Percentiles rank a stretch among this genome's conserved stretches.
These are phyloP conservation scores for Daktulosphaira vitifoliae DNA, from an alignment of 1,140 invertebrate genomes.

Conservation along the genomic window DNA sequence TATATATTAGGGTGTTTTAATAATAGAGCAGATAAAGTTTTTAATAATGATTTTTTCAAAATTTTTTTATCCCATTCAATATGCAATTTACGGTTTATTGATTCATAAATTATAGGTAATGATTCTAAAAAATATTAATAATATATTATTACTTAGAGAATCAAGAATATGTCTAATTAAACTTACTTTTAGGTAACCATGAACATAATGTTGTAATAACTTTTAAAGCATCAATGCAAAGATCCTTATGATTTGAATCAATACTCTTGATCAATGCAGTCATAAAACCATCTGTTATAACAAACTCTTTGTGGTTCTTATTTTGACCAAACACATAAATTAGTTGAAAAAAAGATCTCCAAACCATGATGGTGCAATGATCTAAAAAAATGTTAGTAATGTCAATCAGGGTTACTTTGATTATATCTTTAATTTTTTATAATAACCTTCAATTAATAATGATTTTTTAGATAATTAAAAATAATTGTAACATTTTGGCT, in stretches of 20 bases:
- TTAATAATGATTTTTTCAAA: slow-evolving; percentile 13
- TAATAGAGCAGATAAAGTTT: not conserved
- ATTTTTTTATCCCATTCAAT: not conserved
- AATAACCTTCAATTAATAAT: no score
- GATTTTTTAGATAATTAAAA: no score
- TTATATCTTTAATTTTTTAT: no score
- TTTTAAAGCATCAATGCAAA: slow-evolving; percentile 17
- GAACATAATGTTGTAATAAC: not conserved
- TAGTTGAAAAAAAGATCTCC: slow-evolving; percentile 16
- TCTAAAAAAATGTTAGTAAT: slow-evolving; percentile 5
- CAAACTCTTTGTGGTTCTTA: not conserved
- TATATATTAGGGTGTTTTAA: not conserved
- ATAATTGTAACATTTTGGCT: no score
- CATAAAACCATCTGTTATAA: slow-evolving; percentile 13
- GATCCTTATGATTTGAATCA: not conserved
- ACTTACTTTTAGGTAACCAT: slow-evolving; percentile 11
- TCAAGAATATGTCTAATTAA: no score
- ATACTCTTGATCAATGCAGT: slow-evolving; percentile 9
- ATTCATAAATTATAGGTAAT: no score
- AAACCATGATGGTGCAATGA: slow-evolving; percentile 21
- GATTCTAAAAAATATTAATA: no score
- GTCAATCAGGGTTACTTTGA: no score
- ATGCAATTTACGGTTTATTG: not conserved
- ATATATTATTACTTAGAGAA: no score
- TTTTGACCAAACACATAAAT: not conserved